These are phyloP conservation scores for Orientallactaga bullata DNA, from an alignment of 2,113 vertebrate species.

Conservation along the genomic window DNA sequence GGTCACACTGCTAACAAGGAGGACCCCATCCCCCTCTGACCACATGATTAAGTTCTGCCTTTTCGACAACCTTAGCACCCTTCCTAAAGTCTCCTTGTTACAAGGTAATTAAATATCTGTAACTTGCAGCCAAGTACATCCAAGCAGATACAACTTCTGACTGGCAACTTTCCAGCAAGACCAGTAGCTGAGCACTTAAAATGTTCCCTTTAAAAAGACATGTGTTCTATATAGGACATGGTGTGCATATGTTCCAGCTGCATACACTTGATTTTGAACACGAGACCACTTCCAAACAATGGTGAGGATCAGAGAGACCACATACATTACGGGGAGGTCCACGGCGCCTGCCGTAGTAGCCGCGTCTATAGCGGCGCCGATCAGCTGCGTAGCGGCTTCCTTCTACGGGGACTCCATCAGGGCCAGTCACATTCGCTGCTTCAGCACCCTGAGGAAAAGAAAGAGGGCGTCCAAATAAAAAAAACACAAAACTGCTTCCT, in stretches of 20 bases:
- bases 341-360: conserved; percentile 92
- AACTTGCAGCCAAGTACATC: conserved; percentile 8
- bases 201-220: background rate
- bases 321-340: conserved; percentile 87
- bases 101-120: background rate
- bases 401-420: conserved; percentile 95
- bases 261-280: background rate
- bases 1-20: background rate
- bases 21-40: background rate
- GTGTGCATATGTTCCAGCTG: background rate
- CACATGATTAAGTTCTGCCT: background rate
- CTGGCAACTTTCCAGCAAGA: background rate
- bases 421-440: conserved; percentile 97
- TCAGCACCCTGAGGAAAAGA: conserved; percentile 92
- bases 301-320: background rate
- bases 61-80: background rate
- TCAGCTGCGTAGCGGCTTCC: conserved; percentile 97
- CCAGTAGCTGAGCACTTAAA: background rate
- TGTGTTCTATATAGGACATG: background rate
- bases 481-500: background rate
- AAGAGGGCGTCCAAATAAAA: background rate
- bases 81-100: background rate
- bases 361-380: conserved; percentile 93
- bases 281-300: background rate
- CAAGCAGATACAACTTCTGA: background rate